Evolutionary conservation across 2,888 invertebrate genomes (phyloP).

Genomic region (Zeuzera pyrina): DNA sequence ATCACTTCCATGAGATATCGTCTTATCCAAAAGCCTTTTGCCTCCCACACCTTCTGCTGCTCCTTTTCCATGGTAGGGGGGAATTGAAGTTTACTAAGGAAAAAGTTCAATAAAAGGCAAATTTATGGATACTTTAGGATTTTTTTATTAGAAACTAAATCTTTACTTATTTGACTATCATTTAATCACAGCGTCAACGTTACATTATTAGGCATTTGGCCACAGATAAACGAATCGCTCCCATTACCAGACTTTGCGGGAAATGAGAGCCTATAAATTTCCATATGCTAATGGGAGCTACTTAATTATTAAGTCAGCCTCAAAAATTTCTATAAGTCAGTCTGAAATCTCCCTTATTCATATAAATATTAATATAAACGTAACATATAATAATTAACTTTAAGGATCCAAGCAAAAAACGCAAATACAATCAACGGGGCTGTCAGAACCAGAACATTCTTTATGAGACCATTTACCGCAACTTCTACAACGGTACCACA

Average conservation of each 20-base stretch:
- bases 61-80: slow-evolving; percentile 1
- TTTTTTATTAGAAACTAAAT: no score
- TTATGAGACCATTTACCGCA: slow-evolving; percentile 19
- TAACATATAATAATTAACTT: slow-evolving; percentile 2
- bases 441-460: no score
- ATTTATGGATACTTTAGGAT: no score
- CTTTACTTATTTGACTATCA: no score
- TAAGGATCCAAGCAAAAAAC: slow-evolving; percentile 9
- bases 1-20: no score
- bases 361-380: not conserved
- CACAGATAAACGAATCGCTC: slow-evolving; percentile 7
- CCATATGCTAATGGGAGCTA: slow-evolving; percentile 10
- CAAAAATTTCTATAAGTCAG: not conserved
- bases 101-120: no score
- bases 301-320: slow-evolving; percentile 2
- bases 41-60: slow-evolving; percentile 4
- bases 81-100: no score
- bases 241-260: slow-evolving; percentile 9
- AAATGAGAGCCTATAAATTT: slow-evolving; percentile 10
- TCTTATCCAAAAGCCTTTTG: no score
- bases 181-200: no score
- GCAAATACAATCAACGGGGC: slow-evolving; percentile 12
- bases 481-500: slow-evolving; percentile 19
- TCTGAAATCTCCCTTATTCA: not conserved
- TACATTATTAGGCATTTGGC: no score